Base-by-base conservation (phyloP, 2,113 vertebrate species). In the Rousettus leschenaultii region DNA sequence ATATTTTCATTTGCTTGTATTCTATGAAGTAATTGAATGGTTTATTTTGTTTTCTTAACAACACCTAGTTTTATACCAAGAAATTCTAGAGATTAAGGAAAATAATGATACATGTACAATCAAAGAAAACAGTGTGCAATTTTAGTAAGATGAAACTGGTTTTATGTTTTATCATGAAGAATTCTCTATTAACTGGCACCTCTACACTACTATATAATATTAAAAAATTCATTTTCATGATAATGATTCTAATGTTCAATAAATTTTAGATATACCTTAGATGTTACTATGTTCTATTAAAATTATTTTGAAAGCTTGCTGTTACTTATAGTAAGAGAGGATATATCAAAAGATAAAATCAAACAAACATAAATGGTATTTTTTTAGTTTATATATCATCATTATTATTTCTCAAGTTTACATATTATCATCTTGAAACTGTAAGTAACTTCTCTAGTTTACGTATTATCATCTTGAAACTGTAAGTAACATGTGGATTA, bases 81-180 rank as follows among this genome's bases (percentile, higher is more conserved):
- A 87, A 63, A 80, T 88, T 79, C 7, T 91, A 21, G 30, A 92
- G 15, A 53, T 96, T 93, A 75, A 73, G 16, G 65, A 75, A 91
- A 94, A 53, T 35, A 78, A 7, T 38, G 28, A 11, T 94, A 13
- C 10, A 73, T 91, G 55, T 24, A 28, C 11, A 89, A 85, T 95
- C 82, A 93, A 82, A 80, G 61, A 80, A 95, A 92, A 71, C 21
- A 18, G 13, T 53, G 2, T 91, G 40, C 6, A 40, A 45, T 63
- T 88, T 79, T 38, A 91, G 10, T 71, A 66, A 91, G 33, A 96
- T 14, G 4, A 95, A 95, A 73, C 21, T 73, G 6, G 9, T n/a
- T 66, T 79, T 94, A 48, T 26, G 89, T 71, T 68, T 94, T 73
- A 26, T 93, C 24, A 86, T 51, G 53, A 70, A 61, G 26, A 45